Conservation (phyloP, 2,797 vertebrate genomes). For the Loriculus beryllinus region DNA sequence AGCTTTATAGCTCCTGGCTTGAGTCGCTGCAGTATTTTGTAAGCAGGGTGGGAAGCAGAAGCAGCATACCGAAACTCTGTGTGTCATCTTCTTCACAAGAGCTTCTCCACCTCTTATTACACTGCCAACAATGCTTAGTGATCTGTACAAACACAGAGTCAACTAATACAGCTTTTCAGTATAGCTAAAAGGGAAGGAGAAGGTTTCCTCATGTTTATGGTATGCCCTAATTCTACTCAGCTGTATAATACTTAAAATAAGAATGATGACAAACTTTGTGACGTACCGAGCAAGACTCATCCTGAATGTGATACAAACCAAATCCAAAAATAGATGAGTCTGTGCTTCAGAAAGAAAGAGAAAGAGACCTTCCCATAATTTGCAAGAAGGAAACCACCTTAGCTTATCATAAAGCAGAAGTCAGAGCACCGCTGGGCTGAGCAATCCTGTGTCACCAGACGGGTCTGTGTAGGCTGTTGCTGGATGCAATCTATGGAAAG, state of each 20-base stretch:
- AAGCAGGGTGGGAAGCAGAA: background rate
- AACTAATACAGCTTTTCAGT: background rate
- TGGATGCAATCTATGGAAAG: background rate
- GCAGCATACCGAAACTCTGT: background rate
- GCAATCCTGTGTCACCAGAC: background rate
- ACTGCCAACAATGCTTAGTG: background rate
- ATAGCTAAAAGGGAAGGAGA: background rate
- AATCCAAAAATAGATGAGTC: slow-evolving; percentile 19
- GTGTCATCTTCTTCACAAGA: background rate
- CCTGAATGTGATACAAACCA: background rate
- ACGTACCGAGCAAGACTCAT: background rate
- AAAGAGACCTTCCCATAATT: slow-evolving; percentile 16
- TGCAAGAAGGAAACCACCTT: slow-evolving; percentile 13
- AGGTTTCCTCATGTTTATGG: background rate
- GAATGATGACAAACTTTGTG: background rate
- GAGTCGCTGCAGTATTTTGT: background rate
- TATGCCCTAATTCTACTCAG: slow-evolving; percentile 29
- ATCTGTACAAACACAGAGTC: background rate
- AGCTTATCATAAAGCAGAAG: slow-evolving; percentile 40
- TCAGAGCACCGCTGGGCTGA: background rate
- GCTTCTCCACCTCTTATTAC: background rate
- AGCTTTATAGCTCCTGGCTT: background rate
- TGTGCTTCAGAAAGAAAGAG: background rate
- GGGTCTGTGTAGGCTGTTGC: background rate
- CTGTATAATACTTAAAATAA: background rate